Percentiles rank a stretch among this genome's conserved stretches.
phyloP scores from a whole-genome alignment of 2,113 vertebrate species.

The Eptesicus fuscus region DNA sequence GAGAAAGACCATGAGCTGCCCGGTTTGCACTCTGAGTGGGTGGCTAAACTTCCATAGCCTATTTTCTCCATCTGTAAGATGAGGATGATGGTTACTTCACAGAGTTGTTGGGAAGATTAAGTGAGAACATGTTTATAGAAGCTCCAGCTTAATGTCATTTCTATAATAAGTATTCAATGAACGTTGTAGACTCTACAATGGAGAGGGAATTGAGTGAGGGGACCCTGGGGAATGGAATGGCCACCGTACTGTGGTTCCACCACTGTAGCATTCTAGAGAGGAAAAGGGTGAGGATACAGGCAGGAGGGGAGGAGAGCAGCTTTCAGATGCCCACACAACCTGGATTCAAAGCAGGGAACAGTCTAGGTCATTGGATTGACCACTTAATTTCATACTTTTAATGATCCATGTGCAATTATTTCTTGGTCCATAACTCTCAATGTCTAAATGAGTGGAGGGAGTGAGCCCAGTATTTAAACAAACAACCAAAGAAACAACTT shows the following conservation, averaged over 20 bases:
- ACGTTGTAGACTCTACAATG: too few relatives aligned
- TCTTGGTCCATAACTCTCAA: background rate
- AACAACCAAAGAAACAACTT: background rate
- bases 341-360: background rate
- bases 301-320: background rate
- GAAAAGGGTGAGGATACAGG: background rate
- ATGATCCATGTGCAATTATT: background rate
- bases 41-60: background rate
- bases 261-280: background rate
- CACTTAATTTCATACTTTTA: background rate
- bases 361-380: background rate
- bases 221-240: background rate
- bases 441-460: background rate
- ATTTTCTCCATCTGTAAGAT: background rate
- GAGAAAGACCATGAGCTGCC: background rate
- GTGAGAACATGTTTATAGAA: background rate
- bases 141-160: background rate
- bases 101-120: background rate
- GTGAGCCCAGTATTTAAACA: background rate
- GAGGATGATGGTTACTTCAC: background rate
- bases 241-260: background rate
- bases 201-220: background rate
- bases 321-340: background rate
- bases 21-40: background rate
- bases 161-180: background rate